These are phyloP conservation scores for Pteromalus puparum DNA, from an alignment of 1,140 invertebrate species.

Conservation along the genomic window DNA sequence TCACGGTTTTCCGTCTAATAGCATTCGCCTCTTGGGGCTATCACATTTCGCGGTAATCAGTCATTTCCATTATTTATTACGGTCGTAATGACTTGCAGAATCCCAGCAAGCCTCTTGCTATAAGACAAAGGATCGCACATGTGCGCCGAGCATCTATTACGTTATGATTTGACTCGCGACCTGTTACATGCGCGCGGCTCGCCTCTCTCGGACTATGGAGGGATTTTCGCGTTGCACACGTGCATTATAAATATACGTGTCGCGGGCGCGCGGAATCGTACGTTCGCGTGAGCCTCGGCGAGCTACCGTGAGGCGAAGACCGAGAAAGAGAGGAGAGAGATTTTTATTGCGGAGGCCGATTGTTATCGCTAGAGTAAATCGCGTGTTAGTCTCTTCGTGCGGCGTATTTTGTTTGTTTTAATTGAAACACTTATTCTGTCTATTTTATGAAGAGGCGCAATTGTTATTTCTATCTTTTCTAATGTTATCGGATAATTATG, in stretches of 20 bases:
- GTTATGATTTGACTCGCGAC: constrained; percentile 41
- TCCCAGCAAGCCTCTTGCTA: constrained; percentile 20
- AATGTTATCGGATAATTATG: constrained; percentile 23
- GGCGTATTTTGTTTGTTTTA: constrained; percentile 26
- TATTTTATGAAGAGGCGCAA: background rate
- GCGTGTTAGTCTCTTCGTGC: background rate
- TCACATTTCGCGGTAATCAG: constrained; percentile 28
- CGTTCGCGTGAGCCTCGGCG: background rate
- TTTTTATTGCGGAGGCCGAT: constrained; percentile 25
- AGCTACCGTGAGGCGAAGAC: background rate
- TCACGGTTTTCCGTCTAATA: constrained; percentile 23
- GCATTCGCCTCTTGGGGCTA: background rate
- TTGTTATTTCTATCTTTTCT: background rate
- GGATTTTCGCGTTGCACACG: background rate
- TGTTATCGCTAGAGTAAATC: constrained; percentile 4
- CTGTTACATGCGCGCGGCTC: constrained; percentile 26
- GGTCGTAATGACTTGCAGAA: constrained; percentile 40
- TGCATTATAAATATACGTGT: constrained; percentile 19
- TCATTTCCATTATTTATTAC: constrained; percentile 51
- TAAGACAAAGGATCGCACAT: constrained; percentile 42
- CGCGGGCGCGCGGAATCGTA: background rate
- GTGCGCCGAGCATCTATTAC: constrained; percentile 6
- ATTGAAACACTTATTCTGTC: constrained; percentile 2
- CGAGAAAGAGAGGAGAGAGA: background rate
- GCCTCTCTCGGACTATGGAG: background rate